A percentile compares a stretch with the other conserved stretches of the same genome.
Evolutionary conservation across 30 jellyfish, hydroid and myxozoan species (phyloP).

Genomic region (Cassiopea xamachana): DNA sequence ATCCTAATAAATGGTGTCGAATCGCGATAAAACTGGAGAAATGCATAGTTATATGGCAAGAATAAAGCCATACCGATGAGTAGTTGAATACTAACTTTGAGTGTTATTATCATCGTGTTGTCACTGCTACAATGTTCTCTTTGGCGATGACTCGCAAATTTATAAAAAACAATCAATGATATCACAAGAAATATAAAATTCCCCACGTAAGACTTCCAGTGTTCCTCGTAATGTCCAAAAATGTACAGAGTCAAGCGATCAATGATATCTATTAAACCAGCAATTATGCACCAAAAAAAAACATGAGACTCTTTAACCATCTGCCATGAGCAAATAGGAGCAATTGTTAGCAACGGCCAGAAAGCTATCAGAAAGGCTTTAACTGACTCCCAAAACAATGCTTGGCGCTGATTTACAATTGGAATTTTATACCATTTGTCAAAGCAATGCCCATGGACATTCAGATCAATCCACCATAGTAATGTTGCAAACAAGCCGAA

Average conservation of each 20-base stretch:
- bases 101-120: not conserved
- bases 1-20: not conserved
- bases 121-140: not conserved
- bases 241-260: conserved; percentile 11
- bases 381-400: not conserved
- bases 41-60: not conserved
- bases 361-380: conserved; percentile 11
- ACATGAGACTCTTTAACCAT: not conserved
- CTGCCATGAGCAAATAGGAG: conserved; percentile 9
- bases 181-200: conserved; percentile 1
- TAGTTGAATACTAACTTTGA: conserved; percentile 17
- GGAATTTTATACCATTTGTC: conserved; percentile 36
- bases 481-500: conserved; percentile 22
- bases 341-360: conserved; percentile 13
- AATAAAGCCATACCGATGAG: not conserved
- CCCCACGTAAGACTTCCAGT: conserved; percentile 32
- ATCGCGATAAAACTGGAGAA: not conserved
- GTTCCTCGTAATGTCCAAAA: not conserved
- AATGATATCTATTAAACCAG: conserved; percentile 8
- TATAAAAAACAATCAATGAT: not conserved
- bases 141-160: conserved; percentile 5
- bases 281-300: not conserved
- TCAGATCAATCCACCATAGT: conserved; percentile 40
- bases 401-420: not conserved
- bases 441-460: not conserved